phyloP scores from a whole-genome alignment of 2,797 vertebrate genomes.

The Selene dorsalis region DNA sequence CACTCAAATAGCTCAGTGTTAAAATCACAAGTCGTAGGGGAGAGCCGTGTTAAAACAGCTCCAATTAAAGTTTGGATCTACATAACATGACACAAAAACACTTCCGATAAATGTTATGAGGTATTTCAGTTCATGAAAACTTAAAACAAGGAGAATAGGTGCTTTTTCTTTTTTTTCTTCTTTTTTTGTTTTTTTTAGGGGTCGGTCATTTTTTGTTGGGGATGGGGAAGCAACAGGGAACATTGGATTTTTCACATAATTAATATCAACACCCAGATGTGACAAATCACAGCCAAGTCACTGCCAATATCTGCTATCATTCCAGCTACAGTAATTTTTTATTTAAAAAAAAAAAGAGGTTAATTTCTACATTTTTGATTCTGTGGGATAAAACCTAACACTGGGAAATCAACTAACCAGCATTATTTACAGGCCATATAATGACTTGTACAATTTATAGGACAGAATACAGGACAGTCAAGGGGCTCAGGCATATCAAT shows the following conservation, averaged over 20 bases:
- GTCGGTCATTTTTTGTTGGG: background rate
- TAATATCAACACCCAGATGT: conserved; percentile 36
- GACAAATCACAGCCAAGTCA: conserved; percentile 45
- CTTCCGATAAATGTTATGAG: conserved; percentile 72
- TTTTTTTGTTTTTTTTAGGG: conserved; percentile 6
- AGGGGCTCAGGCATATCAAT: background rate
- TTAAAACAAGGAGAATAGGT: conserved; percentile 40
- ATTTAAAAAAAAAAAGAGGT: conserved; percentile 23
- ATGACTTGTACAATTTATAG: conserved; percentile 9
- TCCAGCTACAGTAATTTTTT: conserved; percentile 37
- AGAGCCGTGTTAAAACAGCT: conserved; percentile 19
- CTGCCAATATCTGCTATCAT: conserved; percentile 41
- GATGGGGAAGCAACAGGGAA: background rate
- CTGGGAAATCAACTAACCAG: conserved; percentile 8
- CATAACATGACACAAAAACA: conserved; percentile 52
- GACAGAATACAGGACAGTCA: conserved; percentile 15
- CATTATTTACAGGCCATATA: conserved; percentile 22
- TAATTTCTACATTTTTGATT: conserved; percentile 21
- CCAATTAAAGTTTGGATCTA: conserved; percentile 49
- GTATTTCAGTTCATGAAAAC: conserved; percentile 74
- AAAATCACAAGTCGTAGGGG: conserved; percentile 9
- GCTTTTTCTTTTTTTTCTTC: conserved; percentile 14
- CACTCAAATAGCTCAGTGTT: conserved; percentile 50
- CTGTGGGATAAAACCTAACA: conserved; percentile 16
- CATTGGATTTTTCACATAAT: background rate